These are phyloP conservation scores for Trisateles emortualis DNA, from an alignment of 2,888 invertebrate genomes.

Conservation along the genomic window DNA sequence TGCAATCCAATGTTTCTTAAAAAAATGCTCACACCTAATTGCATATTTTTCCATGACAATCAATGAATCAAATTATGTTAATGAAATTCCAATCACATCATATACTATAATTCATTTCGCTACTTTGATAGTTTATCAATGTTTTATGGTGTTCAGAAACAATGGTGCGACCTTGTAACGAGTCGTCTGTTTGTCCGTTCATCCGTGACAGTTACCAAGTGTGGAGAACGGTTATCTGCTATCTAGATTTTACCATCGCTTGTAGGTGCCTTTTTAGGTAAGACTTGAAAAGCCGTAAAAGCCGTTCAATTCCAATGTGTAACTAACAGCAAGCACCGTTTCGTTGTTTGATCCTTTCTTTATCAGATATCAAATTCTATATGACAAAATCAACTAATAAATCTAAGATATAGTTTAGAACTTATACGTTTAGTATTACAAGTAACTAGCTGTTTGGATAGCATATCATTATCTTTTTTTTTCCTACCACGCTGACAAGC, in stretches of 20 bases:
- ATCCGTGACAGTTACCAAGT: conserved; percentile 55
- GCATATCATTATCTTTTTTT: too few relatives aligned
- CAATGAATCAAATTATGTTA: conserved; percentile 4
- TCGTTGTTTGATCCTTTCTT: not conserved
- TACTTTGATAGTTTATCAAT: conserved; percentile 16
- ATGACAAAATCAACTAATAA: too few relatives aligned
- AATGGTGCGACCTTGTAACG: conserved; percentile 48
- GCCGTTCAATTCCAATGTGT: not conserved
- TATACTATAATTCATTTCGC: conserved; percentile 24
- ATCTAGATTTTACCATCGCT: conserved; percentile 35
- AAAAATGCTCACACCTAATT: not conserved
- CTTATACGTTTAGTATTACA: too few relatives aligned
- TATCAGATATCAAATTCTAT: not conserved
- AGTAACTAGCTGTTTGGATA: too few relatives aligned
- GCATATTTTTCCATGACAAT: conserved; percentile 5
- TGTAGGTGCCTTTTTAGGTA: conserved; percentile 1
- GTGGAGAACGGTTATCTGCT: conserved; percentile 47
- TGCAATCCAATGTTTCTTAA: too few relatives aligned
- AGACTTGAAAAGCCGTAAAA: not conserved
- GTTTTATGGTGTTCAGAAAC: conserved; percentile 36
- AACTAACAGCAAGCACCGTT: not conserved
- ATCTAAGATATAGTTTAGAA: too few relatives aligned
- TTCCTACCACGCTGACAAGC: too few relatives aligned
- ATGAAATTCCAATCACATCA: conserved; percentile 25
- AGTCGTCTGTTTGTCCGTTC: conserved; percentile 46